These are phyloP conservation scores for Heliconius ismenius DNA, from an alignment of 2,888 invertebrate species.

Conservation along the genomic window DNA sequence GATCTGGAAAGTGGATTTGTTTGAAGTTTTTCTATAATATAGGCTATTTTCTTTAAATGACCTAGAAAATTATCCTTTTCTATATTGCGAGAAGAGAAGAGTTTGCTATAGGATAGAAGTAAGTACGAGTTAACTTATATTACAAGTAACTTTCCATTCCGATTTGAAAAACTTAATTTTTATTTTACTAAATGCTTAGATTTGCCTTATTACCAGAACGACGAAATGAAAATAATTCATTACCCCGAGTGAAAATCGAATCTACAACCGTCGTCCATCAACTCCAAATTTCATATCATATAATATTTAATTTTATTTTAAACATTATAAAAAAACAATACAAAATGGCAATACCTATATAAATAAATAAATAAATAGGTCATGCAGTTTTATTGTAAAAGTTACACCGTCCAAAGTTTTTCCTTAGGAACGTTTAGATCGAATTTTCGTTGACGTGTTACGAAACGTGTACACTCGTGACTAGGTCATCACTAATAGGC, in stretches of 20 bases:
- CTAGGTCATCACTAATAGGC: conserved; percentile 25
- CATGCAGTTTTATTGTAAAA: conserved; percentile 39
- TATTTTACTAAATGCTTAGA: too few species aligned
- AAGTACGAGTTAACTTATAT: not conserved
- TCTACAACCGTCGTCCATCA: too few species aligned
- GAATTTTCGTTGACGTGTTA: conserved; percentile 33
- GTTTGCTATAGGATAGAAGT: not conserved
- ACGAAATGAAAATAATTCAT: too few species aligned
- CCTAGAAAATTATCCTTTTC: not conserved
- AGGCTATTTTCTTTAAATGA: not conserved
- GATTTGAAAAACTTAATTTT: too few species aligned
- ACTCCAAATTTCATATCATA: too few species aligned
- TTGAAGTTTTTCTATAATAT: not conserved
- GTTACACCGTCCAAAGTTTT: conserved; percentile 32
- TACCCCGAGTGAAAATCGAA: too few species aligned
- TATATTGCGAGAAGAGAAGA: not conserved
- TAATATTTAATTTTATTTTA: not conserved
- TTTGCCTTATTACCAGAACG: too few species aligned
- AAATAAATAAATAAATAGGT: conserved; percentile 35
- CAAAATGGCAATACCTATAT: not conserved
- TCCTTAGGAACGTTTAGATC: conserved; percentile 32
- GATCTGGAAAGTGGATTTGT: not conserved
- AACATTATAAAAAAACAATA: conserved; percentile 1
- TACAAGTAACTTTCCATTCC: too few species aligned
- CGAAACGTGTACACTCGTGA: conserved; percentile 29